phyloP scores from a whole-genome alignment of 2,888 invertebrate species.

The Linnaemya vulpina region DNA sequence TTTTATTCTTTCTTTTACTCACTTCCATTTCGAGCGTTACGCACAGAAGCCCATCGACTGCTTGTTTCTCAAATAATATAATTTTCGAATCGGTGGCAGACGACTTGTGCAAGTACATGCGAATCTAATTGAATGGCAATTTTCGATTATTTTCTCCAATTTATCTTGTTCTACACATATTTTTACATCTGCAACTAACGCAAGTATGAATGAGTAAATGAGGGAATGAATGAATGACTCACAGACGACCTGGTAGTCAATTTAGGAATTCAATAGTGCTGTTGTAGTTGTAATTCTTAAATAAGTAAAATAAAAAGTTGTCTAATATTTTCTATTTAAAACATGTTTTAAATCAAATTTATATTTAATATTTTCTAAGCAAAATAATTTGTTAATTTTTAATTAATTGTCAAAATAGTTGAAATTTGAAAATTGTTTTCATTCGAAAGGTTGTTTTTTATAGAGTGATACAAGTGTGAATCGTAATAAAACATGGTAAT shows the following conservation, averaged over 20 bases:
- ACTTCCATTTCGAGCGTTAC: slow-evolving; percentile 1
- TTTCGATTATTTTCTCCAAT: slow-evolving; percentile 1
- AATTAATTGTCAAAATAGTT: too few relatives aligned
- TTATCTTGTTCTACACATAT: neutral
- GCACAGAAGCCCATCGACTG: slow-evolving; percentile 57
- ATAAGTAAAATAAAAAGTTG: too few relatives aligned
- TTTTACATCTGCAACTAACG: slow-evolving; percentile 28
- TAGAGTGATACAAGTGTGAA: too few relatives aligned
- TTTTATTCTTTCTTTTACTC: neutral
- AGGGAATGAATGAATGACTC: neutral
- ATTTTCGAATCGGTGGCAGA: neutral
- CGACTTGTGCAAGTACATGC: neutral
- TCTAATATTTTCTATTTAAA: too few relatives aligned
- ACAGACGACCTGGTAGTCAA: neutral
- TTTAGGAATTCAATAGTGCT: too few relatives aligned
- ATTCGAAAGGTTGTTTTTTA: too few relatives aligned
- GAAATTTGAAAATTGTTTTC: too few relatives aligned
- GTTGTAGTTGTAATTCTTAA: too few relatives aligned
- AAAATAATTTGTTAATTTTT: too few relatives aligned
- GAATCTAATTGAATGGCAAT: slow-evolving; percentile 46
- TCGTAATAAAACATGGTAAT: too few relatives aligned
- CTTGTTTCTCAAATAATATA: slow-evolving; percentile 46
- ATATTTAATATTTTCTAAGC: too few relatives aligned
- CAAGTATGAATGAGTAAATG: neutral
- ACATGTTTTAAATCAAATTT: too few relatives aligned